Base-by-base conservation (phyloP, 2,888 invertebrate species). In the Spicauda simplicius region DNA sequence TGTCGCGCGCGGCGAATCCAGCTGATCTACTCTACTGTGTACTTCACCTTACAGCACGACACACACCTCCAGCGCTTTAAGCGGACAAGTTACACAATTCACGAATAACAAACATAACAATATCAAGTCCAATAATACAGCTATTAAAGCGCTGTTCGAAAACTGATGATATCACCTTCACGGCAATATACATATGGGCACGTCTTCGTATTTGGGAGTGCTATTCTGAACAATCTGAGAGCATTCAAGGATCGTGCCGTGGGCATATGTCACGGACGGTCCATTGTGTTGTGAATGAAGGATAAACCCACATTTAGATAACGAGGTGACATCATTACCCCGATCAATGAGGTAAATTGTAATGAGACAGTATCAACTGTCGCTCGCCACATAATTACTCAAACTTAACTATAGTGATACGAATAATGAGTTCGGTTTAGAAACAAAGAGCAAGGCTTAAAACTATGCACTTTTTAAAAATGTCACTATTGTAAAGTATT, bases 1-100 rank as follows among this genome's bases (percentile, higher is more conserved):
- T 74, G 79, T 72, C 80, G 75, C 79, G 71, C 78, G 75, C 82
- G 79, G 79, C 77, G 78, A 76, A 71, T 72, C 76, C 84, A 85
- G 83, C 80, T 85, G 83, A 83, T 85, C 80, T 81, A 87, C 88
- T 85, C 18, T 45, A 45, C 45, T 45, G 83, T 76, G 75, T 77
- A 76, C 76, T 73, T 74, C 73, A 71, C 72, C 75, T 72, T 72
- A 71, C 64, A 71, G 61, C 70, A 70, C 60, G 63, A 74, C 73
- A 68, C 70, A 25, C 25, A 66, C 71, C 54, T 69, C 63, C 64
- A 76, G 76, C 78, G 77, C 73, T 77, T 74, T 20, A 72, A 75
- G 76, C 80, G 72, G 72, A 69, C 53, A 70, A 54, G 50, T 53
- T 55, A 45, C 41, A 60, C 52, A 60, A 64, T 64, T 53, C 30